Evolutionary conservation across 2,797 vertebrate genomes (phyloP).

Genomic region (Catharus ustulatus): DNA sequence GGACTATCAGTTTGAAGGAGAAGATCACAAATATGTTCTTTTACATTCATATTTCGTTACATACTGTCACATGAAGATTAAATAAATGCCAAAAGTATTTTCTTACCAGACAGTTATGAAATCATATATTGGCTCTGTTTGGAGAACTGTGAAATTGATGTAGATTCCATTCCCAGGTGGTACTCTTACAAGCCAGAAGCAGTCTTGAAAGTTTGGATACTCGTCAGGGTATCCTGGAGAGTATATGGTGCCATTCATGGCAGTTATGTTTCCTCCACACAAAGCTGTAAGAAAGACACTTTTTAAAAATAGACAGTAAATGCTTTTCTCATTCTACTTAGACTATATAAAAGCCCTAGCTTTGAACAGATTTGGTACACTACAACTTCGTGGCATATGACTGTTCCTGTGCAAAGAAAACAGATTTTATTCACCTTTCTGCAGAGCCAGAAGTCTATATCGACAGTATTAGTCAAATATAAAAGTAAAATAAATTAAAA

Average conservation of each 20-base stretch:
- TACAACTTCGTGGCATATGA: neutral
- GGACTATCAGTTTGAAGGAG: neutral
- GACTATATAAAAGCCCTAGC: neutral
- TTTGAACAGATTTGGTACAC: neutral
- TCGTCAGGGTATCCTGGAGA: constrained; percentile 98
- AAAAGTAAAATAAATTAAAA: neutral
- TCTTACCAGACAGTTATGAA: constrained; percentile 97
- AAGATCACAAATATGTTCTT: neutral
- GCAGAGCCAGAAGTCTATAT: neutral
- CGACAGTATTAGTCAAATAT: neutral
- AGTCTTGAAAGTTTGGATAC: constrained; percentile 99
- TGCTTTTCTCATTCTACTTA: neutral
- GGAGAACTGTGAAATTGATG: constrained; percentile 97
- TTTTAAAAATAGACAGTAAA: neutral
- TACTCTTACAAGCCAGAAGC: constrained; percentile 95
- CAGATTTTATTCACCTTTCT: neutral
- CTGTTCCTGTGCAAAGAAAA: neutral
- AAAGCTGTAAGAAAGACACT: constrained; percentile 81
- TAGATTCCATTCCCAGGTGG: constrained; percentile 97
- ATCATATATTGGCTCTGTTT: constrained; percentile 98
- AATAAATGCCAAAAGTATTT: constrained; percentile 5
- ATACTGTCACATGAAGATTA: neutral
- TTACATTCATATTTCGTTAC: neutral
- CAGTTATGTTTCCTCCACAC: constrained; percentile 97
- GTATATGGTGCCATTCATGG: constrained; percentile 98